Evolutionary conservation across 2,797 vertebrate genomes (phyloP), one percentile per base, ranked within the genome.

Genomic region (Neostethus bicornis): DNA sequence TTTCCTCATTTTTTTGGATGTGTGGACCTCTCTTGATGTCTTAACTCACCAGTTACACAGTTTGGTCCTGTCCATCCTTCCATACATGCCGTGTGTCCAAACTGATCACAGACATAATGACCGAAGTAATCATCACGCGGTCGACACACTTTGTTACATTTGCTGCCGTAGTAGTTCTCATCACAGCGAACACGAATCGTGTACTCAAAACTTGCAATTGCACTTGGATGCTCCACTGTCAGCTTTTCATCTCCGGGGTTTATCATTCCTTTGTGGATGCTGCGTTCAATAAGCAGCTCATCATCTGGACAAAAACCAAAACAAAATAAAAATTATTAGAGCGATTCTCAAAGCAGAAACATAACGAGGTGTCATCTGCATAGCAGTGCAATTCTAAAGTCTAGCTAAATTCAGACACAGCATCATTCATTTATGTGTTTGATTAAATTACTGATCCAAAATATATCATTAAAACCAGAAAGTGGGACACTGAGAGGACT

Each of bases 101-200:
- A 77, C 79, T 94, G 95, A 85, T 98, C 96, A 2, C 96, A 98
- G 0, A 90, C 90, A 13, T 94, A 97, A 79, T 98, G 96, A 39
- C 96, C 96, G 0, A 97, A 96, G 75, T 96, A 96, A 87, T 98
- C 96, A 19, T 95, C 85, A 0, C 96, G 92, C 0, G 96, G 96
- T 1, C 95, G 90, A 59, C 96, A 98, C 8, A 96, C 94, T 56
- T 94, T 95, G 91, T 96, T 98, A 90, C 96, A 98, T 79, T 94
- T 92, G 52, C 81, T 77, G 45, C 96, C 93, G 56, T 97, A 98
- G 89, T 98, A 98, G 80, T 96, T 85, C 17, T 94, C 94, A 0
- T 95, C 92, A 0, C 96, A 98, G 75, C 93, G 94, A 5, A 98
- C 94, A 0, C 95, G 90, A 64, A 98, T 86, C 58, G 89, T 92